Evolutionary conservation across 64 coral and sea anemone species (phyloP).

Genomic region (Montipora capricornis): DNA sequence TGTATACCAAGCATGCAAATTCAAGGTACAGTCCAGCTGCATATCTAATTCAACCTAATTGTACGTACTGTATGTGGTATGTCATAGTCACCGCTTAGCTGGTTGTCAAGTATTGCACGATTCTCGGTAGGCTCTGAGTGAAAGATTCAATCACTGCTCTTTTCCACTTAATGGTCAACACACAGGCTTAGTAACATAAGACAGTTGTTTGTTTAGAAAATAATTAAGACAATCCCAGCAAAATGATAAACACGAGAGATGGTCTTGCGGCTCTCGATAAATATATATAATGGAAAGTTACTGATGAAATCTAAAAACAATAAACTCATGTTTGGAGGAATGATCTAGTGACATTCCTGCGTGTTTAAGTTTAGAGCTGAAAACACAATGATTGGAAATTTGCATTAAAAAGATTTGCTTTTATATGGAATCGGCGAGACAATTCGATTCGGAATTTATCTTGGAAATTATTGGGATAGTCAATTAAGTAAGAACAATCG

Average conservation of each 20-base stretch:
- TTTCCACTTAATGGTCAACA: background rate
- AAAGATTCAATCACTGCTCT: background rate
- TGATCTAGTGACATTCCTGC: constrained; percentile 13
- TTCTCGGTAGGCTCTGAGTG: background rate
- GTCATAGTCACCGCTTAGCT: too few relatives aligned
- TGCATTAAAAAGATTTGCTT: background rate
- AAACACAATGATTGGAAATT: background rate
- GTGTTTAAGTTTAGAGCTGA: background rate
- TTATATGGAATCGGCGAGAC: background rate
- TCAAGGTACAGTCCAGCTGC: too few relatives aligned
- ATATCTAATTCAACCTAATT: too few relatives aligned
- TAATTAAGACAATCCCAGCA: constrained; percentile 17
- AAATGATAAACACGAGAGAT: constrained; percentile 21
- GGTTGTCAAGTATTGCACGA: background rate
- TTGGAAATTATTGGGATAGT: background rate
- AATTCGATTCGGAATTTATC: background rate
- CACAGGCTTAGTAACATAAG: background rate
- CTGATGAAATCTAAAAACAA: constrained; percentile 48
- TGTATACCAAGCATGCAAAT: too few relatives aligned
- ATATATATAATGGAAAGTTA: constrained; percentile 18
- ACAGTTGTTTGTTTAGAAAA: constrained; percentile 21
- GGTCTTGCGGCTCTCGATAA: background rate
- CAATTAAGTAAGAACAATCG: background rate
- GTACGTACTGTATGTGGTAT: too few relatives aligned
- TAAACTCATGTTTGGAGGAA: background rate